Conservation (phyloP, 2,113 vertebrate species). For the Helogale parvula region DNA sequence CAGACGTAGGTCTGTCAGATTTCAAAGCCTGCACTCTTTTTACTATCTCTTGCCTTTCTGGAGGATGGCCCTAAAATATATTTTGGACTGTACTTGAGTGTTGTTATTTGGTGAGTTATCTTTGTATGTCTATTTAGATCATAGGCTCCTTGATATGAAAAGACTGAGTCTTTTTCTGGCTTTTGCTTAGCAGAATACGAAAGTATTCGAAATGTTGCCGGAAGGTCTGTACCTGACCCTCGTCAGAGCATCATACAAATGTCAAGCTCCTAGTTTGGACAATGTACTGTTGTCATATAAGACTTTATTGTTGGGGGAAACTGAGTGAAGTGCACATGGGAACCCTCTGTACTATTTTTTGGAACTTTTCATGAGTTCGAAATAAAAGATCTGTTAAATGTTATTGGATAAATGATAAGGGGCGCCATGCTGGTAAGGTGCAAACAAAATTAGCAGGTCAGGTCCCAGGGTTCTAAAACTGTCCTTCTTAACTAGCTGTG, state of each 20-base stretch:
- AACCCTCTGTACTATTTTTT: neutral
- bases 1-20: neutral
- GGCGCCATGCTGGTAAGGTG: fast-evolving
- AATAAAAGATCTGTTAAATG: neutral
- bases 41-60: neutral
- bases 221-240: neutral
- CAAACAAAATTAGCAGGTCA: neutral
- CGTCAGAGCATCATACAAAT: neutral
- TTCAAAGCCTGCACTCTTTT: neutral
- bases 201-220: neutral
- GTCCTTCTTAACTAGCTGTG: neutral
- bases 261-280: neutral
- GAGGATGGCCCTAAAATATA: neutral
- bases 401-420: neutral
- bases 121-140: neutral
- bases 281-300: neutral
- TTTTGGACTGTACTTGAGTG: neutral
- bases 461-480: neutral
- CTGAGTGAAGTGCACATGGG: neutral
- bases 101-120: neutral
- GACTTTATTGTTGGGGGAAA: neutral
- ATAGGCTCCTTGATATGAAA: neutral
- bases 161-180: neutral
- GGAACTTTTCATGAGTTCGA: neutral
- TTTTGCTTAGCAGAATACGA: neutral